Conservation (phyloP, 2,888 invertebrate species). For the Chrysodeixis includens region DNA sequence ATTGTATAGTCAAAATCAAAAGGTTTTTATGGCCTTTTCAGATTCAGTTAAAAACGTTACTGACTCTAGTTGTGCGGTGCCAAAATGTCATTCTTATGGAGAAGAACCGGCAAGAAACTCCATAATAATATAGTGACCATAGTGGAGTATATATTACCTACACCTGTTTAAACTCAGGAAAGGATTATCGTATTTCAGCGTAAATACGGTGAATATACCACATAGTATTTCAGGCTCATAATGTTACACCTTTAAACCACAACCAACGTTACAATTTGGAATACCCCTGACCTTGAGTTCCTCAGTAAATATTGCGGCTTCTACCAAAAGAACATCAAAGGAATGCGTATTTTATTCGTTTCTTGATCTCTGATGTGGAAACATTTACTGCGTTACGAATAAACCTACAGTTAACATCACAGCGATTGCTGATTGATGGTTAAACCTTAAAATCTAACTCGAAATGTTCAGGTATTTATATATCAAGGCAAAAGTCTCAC, state of each 20-base stretch:
- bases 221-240: not conserved
- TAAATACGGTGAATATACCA: not conserved
- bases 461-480: not conserved
- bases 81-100: no score
- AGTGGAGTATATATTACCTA: no score
- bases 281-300: not conserved
- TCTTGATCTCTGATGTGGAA: constrained; percentile 4
- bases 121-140: no score
- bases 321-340: constrained; percentile 2
- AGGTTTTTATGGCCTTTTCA: no score
- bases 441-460: not conserved
- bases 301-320: not conserved
- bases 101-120: no score
- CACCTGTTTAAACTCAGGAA: no score
- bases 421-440: constrained; percentile 1
- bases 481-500: no score
- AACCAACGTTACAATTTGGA: not conserved
- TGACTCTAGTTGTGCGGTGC: no score
- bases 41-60: no score
- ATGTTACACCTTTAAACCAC: not conserved
- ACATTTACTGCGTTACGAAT: not conserved
- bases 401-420: not conserved
- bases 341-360: not conserved
- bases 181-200: no score
- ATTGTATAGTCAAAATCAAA: no score